Evolutionary conservation across 1,140 invertebrate genomes (phyloP).

Genomic region (Ylistrum balloti): DNA sequence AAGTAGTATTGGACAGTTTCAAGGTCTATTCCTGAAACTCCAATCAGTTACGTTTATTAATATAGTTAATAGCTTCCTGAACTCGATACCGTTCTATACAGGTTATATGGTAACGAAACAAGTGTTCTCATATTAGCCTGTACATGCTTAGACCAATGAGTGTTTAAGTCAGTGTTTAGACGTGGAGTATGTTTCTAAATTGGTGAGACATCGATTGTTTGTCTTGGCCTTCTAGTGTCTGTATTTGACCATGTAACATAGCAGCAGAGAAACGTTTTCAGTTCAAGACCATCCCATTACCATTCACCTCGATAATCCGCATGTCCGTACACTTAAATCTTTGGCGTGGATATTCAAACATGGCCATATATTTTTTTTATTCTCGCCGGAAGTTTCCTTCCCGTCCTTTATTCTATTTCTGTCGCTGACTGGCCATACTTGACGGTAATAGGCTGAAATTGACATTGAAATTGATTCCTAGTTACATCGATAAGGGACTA

Average conservation of each 20-base stretch:
- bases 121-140: background rate
- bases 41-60: background rate
- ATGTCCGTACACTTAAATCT: background rate
- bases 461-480: conserved; percentile 39
- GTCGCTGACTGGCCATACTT: background rate
- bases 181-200: background rate
- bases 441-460: conserved; percentile 11
- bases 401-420: conserved; percentile 4
- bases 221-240: background rate
- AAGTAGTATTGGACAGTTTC: conserved; percentile 19
- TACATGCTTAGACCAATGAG: too few relatives aligned
- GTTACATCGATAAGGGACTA: background rate
- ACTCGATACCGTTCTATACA: background rate
- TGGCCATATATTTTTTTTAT: background rate
- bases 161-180: too few relatives aligned
- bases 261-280: background rate
- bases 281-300: background rate
- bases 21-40: background rate
- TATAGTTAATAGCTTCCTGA: conserved; percentile 18
- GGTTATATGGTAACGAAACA: conserved; percentile 40
- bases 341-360: background rate
- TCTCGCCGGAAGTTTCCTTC: background rate
- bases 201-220: background rate
- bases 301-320: background rate
- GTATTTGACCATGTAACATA: background rate